Conservation (phyloP, 2,797 vertebrate species). For the Xiphophorus birchmanni region DNA sequence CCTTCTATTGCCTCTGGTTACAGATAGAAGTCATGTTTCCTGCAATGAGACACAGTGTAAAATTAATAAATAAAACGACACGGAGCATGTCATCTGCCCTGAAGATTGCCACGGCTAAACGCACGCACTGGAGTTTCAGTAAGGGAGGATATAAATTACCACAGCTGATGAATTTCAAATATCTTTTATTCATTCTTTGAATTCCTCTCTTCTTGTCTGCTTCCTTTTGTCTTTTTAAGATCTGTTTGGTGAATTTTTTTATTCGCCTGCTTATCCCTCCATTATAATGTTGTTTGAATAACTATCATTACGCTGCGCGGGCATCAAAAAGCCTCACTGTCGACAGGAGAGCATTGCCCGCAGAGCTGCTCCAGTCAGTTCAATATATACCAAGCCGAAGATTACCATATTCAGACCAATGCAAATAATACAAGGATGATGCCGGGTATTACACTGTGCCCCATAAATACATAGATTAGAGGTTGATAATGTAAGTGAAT, state of each 20-base stretch:
- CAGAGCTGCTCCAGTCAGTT: constrained; percentile 73
- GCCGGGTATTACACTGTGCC: constrained; percentile 69
- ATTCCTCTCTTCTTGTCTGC: constrained; percentile 53
- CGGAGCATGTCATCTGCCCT: constrained; percentile 77
- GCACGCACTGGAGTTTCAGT: constrained; percentile 65
- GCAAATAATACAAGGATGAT: constrained; percentile 69
- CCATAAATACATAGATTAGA: constrained; percentile 69
- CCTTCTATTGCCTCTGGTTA: constrained; percentile 75
- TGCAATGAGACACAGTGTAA: constrained; percentile 77
- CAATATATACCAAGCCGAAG: constrained; percentile 68
- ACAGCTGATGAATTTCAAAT: constrained; percentile 71
- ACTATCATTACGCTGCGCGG: constrained; percentile 77
- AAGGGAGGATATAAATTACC: constrained; percentile 76
- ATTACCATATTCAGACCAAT: constrained; percentile 79
- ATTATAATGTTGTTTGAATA: constrained; percentile 80
- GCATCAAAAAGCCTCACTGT: constrained; percentile 73
- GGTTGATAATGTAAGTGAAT: constrained; percentile 54
- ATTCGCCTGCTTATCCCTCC: constrained; percentile 75
- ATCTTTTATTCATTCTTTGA: constrained; percentile 51
- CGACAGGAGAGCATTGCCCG: constrained; percentile 64
- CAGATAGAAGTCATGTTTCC: constrained; percentile 77
- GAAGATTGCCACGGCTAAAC: constrained; percentile 80
- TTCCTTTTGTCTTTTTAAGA: constrained; percentile 66
- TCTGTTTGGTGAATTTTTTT: constrained; percentile 66
- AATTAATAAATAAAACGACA: constrained; percentile 80